Conservation (phyloP, 2,113 vertebrate species). For the Phasianus colchicus region DNA sequence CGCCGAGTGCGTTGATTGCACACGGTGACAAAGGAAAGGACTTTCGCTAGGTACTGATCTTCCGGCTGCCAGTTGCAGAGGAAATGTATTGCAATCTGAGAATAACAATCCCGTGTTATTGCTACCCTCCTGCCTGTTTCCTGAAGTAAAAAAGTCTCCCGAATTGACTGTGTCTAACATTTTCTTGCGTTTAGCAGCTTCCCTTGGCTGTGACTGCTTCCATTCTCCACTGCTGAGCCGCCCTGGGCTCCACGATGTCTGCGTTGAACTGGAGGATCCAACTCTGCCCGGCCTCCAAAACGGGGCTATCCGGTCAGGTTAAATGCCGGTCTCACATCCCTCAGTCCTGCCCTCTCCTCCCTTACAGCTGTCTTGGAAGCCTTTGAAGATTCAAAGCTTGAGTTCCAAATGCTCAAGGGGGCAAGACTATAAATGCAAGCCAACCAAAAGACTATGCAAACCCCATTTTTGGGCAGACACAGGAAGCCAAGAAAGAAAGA, state of each 20-base stretch:
- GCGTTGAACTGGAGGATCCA: too few species aligned
- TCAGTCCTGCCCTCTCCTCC: background rate
- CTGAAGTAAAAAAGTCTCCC: background rate
- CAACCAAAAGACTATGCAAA: background rate
- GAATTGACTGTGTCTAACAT: background rate
- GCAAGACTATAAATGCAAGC: background rate
- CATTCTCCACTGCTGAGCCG: accelerated
- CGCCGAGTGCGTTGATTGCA: background rate
- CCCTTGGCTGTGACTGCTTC: background rate
- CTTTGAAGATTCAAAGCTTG: background rate
- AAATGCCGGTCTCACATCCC: accelerated
- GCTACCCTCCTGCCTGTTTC: accelerated
- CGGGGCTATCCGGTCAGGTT: too few species aligned
- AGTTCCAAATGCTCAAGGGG: background rate
- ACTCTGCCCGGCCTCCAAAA: accelerated
- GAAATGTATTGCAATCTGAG: background rate
- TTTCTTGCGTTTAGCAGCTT: background rate
- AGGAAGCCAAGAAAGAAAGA: too few species aligned
- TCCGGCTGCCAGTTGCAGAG: too few species aligned
- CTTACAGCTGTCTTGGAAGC: accelerated
- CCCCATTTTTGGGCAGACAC: background rate
- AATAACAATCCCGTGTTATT: accelerated
- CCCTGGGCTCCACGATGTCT: accelerated
- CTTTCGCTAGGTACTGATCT: accelerated
- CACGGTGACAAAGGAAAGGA: accelerated